Evolutionary conservation across 2,113 vertebrate species (phyloP), one percentile per base, ranked within the genome.

Genomic region (Sturnus vulgaris): DNA sequence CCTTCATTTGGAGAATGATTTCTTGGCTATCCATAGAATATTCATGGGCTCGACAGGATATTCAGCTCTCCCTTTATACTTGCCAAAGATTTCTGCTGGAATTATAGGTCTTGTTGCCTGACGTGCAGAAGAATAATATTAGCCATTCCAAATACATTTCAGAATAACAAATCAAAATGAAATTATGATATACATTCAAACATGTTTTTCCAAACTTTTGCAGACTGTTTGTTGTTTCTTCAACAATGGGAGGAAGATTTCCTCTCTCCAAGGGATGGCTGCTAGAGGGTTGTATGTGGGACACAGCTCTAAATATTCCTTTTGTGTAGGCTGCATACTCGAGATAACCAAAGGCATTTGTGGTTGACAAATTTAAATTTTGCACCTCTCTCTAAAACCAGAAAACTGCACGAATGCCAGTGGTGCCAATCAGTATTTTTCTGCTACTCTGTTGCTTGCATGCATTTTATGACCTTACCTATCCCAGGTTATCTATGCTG

Each of bases 21-120:
- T 94, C 91, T 97, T 23, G 24, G 31, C 89, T 95, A 93, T 82
- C 71, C 82, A 93, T 72, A 89, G 93, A 96, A 97, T 96, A 96
- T 91, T 97, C 59, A 85, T 78, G 68, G 44, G 37, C 68, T 76
- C 47, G 53, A 55, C 47, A 81, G 57, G 69, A 63, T 56, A 71
- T 64, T 85, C 37, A 83, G 10, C 35, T 87, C 39, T 86, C 7
- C n/a, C 15, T 75, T 18, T 85, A 15, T 50, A 60, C 4, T 83
- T 70, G 31, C 16, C 40, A 56, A 49, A 87, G 19, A 31, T 71
- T 92, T 91, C 70, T 75, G 13, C 31, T 47, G 22, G 42, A 81
- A 53, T 35, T 57, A 20, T 4, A 35, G 9, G 30, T 68, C 27
- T 40, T 39, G 7, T 44, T 82, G 12, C 24, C 33, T 92, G 17